phyloP scores from a whole-genome alignment of 2,888 invertebrate genomes.

The Perithous albicinctus region DNA sequence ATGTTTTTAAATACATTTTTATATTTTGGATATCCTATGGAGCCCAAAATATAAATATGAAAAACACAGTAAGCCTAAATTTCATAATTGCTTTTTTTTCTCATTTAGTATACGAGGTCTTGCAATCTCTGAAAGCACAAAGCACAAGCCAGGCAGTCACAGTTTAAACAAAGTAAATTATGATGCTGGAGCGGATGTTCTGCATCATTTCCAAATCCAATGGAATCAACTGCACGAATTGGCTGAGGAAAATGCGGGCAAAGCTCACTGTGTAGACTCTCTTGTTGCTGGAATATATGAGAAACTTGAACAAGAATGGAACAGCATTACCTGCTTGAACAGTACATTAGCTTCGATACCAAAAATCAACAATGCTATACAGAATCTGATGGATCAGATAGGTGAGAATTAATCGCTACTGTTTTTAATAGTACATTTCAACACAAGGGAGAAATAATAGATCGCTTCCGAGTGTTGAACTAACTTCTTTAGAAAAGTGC shows the following conservation, averaged over 20 bases:
- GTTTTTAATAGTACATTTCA: too few relatives aligned
- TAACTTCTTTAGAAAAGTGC: too few relatives aligned
- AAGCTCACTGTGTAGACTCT: conserved; percentile 87
- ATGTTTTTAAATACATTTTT: too few relatives aligned
- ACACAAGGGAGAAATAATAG: too few relatives aligned
- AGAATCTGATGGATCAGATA: conserved; percentile 85
- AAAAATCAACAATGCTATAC: conserved; percentile 84
- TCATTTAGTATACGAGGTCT: conserved; percentile 80
- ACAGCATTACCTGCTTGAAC: conserved; percentile 82
- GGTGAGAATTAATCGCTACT: conserved; percentile 76
- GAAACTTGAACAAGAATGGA: conserved; percentile 84
- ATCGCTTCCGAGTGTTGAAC: too few relatives aligned
- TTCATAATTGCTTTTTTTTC: too few relatives aligned
- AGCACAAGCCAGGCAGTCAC: conserved; percentile 69
- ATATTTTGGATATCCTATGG: too few relatives aligned
- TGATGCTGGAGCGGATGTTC: conserved; percentile 89
- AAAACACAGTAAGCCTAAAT: too few relatives aligned
- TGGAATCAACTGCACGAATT: conserved; percentile 90
- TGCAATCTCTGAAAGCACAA: conserved; percentile 73
- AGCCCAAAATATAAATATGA: too few relatives aligned
- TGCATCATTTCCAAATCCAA: conserved; percentile 90
- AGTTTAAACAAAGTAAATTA: conserved; percentile 83
- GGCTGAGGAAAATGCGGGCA: conserved; percentile 88
- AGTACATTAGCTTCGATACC: conserved; percentile 84
- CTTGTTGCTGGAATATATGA: conserved; percentile 80